Percentiles rank a stretch among this genome's conserved stretches.
phyloP scores from a whole-genome alignment of 2,888 invertebrate genomes.

The Pammene aurita region DNA sequence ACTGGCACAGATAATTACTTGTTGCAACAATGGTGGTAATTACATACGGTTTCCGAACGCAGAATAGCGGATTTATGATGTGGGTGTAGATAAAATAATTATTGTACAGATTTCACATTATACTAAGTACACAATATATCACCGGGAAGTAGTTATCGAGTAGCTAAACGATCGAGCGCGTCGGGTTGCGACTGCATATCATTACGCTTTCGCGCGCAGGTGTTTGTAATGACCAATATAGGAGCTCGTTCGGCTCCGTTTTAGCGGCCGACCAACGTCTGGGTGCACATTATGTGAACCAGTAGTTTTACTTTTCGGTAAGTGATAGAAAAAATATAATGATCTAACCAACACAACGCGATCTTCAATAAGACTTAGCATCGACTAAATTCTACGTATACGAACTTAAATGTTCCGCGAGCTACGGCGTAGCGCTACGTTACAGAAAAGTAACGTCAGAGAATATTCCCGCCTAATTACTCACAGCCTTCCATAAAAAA shows the following conservation, averaged over 20 bases:
- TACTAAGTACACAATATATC: background rate
- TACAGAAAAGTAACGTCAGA: background rate
- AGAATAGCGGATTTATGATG: no score
- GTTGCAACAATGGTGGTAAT: no score
- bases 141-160: conserved; percentile 3
- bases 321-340: background rate
- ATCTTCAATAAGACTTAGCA: no score
- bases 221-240: conserved; percentile 51
- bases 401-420: background rate
- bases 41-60: no score
- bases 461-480: background rate
- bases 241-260: conserved; percentile 52
- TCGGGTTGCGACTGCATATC: conserved; percentile 49
- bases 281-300: background rate
- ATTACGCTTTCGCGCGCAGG: conserved; percentile 52
- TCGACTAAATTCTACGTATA: background rate
- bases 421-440: background rate
- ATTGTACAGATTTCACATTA: background rate
- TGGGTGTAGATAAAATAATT: no score
- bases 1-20: no score
- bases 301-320: background rate
- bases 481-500: conserved; percentile 5
- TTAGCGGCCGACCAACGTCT: conserved; percentile 39
- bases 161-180: conserved; percentile 5
- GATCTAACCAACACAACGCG: background rate